Evolutionary conservation across 2,888 invertebrate species (phyloP).

Genomic region (Octonoba sinensis): DNA sequence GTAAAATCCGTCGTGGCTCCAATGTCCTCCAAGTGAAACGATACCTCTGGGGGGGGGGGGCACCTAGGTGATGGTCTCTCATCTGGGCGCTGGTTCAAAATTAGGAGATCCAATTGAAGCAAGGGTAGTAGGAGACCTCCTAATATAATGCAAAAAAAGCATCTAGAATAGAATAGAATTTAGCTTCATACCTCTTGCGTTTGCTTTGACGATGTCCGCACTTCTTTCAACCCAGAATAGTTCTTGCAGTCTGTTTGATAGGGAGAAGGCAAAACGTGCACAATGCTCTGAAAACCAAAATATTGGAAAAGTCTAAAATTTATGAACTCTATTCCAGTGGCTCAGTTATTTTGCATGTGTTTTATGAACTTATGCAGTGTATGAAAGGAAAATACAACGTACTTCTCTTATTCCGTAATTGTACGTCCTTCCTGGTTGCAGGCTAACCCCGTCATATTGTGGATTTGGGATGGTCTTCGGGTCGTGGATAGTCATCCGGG

Average conservation of each 20-base stretch:
- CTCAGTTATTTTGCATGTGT: neutral
- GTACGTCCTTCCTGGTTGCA: constrained; percentile 45
- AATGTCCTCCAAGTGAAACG: no score
- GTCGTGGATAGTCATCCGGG: constrained; percentile 53
- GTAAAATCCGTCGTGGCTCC: no score
- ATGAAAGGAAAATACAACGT: neutral
- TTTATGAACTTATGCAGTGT: neutral
- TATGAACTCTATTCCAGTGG: no score
- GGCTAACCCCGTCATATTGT: constrained; percentile 53
- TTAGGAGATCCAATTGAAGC: no score
- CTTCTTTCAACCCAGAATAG: constrained; percentile 32
- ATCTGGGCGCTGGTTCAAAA: no score
- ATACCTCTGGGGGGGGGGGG: no score
- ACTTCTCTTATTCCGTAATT: constrained; percentile 58
- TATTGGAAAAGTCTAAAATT: no score
- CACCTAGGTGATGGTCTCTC: no score
- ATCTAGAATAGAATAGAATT: no score
- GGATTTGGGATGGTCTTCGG: constrained; percentile 49
- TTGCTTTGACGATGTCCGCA: constrained; percentile 21
- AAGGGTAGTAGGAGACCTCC: no score
- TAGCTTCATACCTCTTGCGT: constrained; percentile 46
- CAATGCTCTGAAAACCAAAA: constrained; percentile 26
- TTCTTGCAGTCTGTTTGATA: constrained; percentile 58
- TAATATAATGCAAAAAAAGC: no score
- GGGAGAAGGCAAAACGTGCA: constrained; percentile 42